Conservation (phyloP, 2,113 vertebrate genomes). For the Crypturellus undulatus region DNA sequence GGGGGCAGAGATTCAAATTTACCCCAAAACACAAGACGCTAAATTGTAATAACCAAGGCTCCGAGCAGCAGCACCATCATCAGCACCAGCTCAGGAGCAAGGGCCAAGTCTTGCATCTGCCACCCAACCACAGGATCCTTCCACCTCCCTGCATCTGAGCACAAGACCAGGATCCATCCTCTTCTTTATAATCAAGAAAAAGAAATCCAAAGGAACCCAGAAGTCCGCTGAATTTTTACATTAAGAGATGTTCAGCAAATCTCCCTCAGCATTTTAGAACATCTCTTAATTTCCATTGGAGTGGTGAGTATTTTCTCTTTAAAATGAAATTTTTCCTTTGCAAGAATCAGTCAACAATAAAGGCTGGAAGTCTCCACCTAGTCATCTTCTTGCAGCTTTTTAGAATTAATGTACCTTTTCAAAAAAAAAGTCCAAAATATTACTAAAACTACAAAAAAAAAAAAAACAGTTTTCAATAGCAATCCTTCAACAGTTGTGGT, state of each 20-base stretch:
- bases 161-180: fast-evolving
- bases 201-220: not conserved
- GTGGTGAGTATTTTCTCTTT: not conserved
- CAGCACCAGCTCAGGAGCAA: not conserved
- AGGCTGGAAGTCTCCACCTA: not conserved
- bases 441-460: not conserved
- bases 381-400: not conserved
- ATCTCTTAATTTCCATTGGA: not conserved
- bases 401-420: not conserved
- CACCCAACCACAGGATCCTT: not conserved
- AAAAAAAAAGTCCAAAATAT: not conserved
- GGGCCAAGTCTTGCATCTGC: not conserved
- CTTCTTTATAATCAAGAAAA: not conserved
- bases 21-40: not conserved
- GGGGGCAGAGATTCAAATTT: slow-evolving; percentile 39
- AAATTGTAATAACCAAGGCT: not conserved
- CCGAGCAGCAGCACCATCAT: not conserved
- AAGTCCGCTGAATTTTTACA: not conserved
- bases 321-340: not conserved
- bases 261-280: not conserved
- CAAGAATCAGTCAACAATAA: not conserved
- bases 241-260: not conserved
- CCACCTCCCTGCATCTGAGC: not conserved
- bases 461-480: not conserved
- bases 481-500: not conserved